Evolutionary conservation across 1,140 invertebrate species (phyloP), one percentile per base, ranked within the genome.

Genomic region (Littorina saxatilis): DNA sequence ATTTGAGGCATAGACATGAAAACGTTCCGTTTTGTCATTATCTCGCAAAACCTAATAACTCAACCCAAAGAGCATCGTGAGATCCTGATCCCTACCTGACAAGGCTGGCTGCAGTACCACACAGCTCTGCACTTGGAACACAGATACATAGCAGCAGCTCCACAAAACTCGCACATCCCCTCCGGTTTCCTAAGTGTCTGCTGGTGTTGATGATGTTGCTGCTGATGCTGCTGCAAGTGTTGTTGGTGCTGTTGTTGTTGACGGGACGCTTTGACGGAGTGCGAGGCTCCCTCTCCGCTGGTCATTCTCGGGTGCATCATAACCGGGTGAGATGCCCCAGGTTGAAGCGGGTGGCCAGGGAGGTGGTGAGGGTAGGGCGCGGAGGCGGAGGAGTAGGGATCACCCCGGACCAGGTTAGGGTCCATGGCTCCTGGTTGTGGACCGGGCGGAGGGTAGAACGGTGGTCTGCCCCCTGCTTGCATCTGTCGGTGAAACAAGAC

Each of bases 31-130:
- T n/a, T n/a, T n/a, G n/a, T n/a, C n/a, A n/a, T n/a, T n/a, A n/a
- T n/a, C n/a, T n/a, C n/a, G n/a, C n/a, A n/a, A n/a, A n/a, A n/a
- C n/a, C n/a, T n/a, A n/a, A n/a, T n/a, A n/a, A n/a, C n/a, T n/a
- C n/a, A n/a, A n/a, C n/a, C n/a, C n/a, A n/a, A n/a, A n/a, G n/a
- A n/a, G n/a, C n/a, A n/a, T n/a, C n/a, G n/a, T n/a, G n/a, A n/a
- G n/a, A n/a, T n/a, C n/a, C n/a, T n/a, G 43, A 17, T 17, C 7
- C 7, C 17, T 76, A 84, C 83, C 83, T 84, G 83, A 74, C 83
- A 84, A 2, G 47, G 32, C 13, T 77, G 66, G 43, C 80, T 84
- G 55, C 83, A 84, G 79, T 84, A 84, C 83, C 83, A 84, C 7
- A 84, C 79, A 0, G 55, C 32, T 2, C 83, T 52, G 66, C 83